Percentiles rank a stretch among this genome's conserved stretches.
Evolutionary conservation across 2,888 invertebrate species (phyloP).

Genomic region (Ornithoptera alexandrae): DNA sequence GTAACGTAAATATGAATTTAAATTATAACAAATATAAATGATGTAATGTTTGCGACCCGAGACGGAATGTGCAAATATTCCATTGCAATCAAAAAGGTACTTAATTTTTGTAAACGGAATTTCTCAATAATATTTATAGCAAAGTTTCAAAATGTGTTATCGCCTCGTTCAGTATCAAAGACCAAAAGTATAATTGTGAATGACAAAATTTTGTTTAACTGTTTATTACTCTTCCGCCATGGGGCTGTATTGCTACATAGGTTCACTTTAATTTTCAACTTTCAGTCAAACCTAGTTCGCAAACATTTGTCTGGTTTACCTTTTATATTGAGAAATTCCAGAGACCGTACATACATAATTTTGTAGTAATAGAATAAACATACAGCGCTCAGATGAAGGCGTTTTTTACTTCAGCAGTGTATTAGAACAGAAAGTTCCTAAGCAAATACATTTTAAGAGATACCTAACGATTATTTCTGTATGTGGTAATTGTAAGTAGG

Average conservation of each 20-base stretch:
- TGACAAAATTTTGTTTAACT: too few species aligned
- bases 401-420: conserved; percentile 45
- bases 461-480: conserved; percentile 61
- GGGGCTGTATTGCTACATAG: too few species aligned
- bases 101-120: conserved; percentile 33
- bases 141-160: neutral
- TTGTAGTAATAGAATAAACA: too few species aligned
- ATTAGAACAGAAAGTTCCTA: conserved; percentile 75
- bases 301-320: too few species aligned
- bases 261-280: too few species aligned
- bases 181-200: too few species aligned
- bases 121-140: conserved; percentile 1
- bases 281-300: too few species aligned
- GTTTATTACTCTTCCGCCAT: too few species aligned
- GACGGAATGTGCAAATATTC: conserved; percentile 25
- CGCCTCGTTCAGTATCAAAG: too few species aligned
- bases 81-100: conserved; percentile 34
- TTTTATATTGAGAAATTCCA: too few species aligned
- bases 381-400: neutral
- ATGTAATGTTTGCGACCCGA: conserved; percentile 5
- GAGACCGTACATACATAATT: too few species aligned
- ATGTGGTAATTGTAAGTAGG: conserved; percentile 65
- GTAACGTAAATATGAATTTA: conserved; percentile 25
- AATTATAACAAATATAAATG: conserved; percentile 2
- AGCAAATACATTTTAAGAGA: conserved; percentile 62